Evolutionary conservation across 2,113 vertebrate genomes (phyloP), one percentile per base, ranked within the genome.

Genomic region (Pterophyllum scalare): DNA sequence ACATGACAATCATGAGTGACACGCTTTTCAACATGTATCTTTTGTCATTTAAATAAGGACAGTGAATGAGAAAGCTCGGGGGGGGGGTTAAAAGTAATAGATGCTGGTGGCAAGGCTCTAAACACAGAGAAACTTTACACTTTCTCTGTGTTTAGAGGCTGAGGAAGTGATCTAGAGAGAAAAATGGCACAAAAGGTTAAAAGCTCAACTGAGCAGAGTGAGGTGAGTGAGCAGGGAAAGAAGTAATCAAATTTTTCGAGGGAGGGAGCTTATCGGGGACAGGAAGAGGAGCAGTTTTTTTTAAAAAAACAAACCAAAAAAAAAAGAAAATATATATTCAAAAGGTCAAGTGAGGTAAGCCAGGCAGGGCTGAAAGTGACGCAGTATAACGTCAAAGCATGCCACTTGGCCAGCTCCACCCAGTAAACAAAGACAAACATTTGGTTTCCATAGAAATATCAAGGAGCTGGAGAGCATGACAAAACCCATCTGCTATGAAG

Each of bases 371-470:
- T 31, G n/a, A 19, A 49, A 59, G 67, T 59, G 64, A 75, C 14
- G 56, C 43, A 38, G 5, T 20, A 75, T 24, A 56, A 64, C 19
- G 61, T 67, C 35, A 77, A 33, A 83, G 46, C 17, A n/a, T 3
- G 9, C 46, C 70, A 58, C 70, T 58, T 49, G 5, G 20, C 7
- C 60, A 35, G 26, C 75, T 65, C 81, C 67, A 52, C 84, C 82
- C 86, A 26, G 59, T 7, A 86, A 88, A 92, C 80, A 90, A 5
- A 80, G 17, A 75, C 52, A 93, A 93, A 94, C 65, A 92, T 3
- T 35, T 22, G 0, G 82, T 91, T 86, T 84, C 67, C 77, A 84
- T 83, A 75, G 90, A 56, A 84, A 84, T 40, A 77, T 62, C 56
- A 33, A 79, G 10, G 28, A 59, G 56, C 43, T 70, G 54, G 20